Evolutionary conservation across 1,140 invertebrate genomes (phyloP), one percentile per base, ranked within the genome.

Genomic region (Cylas formicarius): DNA sequence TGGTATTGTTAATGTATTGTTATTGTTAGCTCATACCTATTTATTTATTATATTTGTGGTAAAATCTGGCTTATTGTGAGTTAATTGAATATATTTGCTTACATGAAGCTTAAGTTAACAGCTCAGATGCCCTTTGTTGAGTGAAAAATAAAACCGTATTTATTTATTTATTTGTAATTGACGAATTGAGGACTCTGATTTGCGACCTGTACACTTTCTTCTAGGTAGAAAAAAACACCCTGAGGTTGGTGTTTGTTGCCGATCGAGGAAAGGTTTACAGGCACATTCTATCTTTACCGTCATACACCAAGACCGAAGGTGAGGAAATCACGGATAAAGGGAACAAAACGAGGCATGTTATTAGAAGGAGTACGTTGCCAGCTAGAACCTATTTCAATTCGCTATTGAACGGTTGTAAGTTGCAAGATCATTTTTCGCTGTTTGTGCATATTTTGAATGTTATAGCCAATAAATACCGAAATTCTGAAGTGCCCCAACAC

Each of bases 201-300:
- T n/a, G n/a, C n/a, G n/a, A n/a, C n/a, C n/a, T n/a, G n/a, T n/a
- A n/a, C n/a, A n/a, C n/a, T n/a, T n/a, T n/a, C n/a, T n/a, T n/a
- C n/a, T n/a, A n/a, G n/a, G n/a, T 77, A 37, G 71, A 78, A 41
- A 51, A 55, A 17, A 52, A 53, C 13, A 56, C 52, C 20, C 46
- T 66, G 20, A 52, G 57, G 37, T 44, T 66, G 1, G 48, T 66
- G 11, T 63, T 65, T 45, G 41, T 58, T 4, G 43, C 58, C 2
- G 53, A 46, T 5, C 54, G 57, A 23, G 57, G 54, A 9, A 57
- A 62, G 37, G 52, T 62, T 24, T 50, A 54, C n/a, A 39, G 60
- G 31, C 62, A 66, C 29, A 56, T 65, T 37, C 47, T 65, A 38
- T 58, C 60, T 1, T 40, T 63, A 7, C 61, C 63, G 3, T 53